Evolutionary conservation across 2,113 vertebrate genomes (phyloP), one percentile per base, ranked within the genome.

Genomic region (Cyanistes caeruleus): DNA sequence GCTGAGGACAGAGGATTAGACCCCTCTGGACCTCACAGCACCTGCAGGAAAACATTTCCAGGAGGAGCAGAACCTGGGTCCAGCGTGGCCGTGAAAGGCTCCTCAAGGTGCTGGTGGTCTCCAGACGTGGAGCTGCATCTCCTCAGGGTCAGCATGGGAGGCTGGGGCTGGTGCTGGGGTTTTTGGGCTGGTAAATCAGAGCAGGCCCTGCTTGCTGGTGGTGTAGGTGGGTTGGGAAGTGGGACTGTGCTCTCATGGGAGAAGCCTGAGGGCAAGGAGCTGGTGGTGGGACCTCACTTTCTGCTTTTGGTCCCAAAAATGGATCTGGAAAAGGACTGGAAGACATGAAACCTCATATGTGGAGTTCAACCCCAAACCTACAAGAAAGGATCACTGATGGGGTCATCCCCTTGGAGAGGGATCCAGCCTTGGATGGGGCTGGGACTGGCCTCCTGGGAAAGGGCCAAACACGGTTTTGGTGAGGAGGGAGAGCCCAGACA

Each of bases 71-170:
- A 37, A 2, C 5, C 56, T 23, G 25, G 20, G 35, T 25, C 60
- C 48, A 62, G 8, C 0, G 0, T 5, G 25, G 43, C 62, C 1
- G 0, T 0, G 6, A 52, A 43, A 52, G 9, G 39, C 25, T 35
- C 60, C 43, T 49, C 28, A 48, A 51, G 60, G 53, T 11, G 31
- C 7, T 3, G 16, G 51, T 44, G 43, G 27, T 25, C 59, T 65
- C 63, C 58, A 83, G 39, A 23, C 2, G 10, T 18, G 37, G 35
- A 75, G 41, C 15, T 5, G 6, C 30, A 39, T 73, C 63, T 86
- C 41, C 78, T 33, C 1, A 3, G 37, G 37, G 59, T 73, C 35
- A 20, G 19, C 11, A 7, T 1, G 7, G 35, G 17, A 37, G 31
- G 4, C 0, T 72, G 16, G 52, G 65, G 44, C 33, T 87, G 56